These are phyloP conservation scores for Hippotragus niger DNA, from an alignment of 2,113 vertebrate species.

Conservation along the genomic window DNA sequence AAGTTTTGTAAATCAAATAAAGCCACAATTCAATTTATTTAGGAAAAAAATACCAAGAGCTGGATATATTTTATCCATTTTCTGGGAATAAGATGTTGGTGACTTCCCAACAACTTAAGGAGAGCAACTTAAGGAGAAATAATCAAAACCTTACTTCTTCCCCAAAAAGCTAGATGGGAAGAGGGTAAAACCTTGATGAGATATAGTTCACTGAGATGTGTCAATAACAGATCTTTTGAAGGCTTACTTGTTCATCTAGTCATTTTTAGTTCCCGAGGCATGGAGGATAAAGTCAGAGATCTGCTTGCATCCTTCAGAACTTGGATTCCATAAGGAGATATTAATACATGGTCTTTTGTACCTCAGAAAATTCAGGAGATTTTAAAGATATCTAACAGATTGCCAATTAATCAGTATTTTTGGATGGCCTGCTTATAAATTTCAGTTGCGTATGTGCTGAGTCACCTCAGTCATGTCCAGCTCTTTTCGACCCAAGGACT, in stretches of 20 bases:
- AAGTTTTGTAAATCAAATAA: slow-evolving; percentile 61
- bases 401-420: neutral
- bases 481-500: neutral
- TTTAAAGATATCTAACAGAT: neutral
- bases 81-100: slow-evolving; percentile 56
- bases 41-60: neutral
- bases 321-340: neutral
- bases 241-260: neutral
- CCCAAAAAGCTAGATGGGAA: neutral
- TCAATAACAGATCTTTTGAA: neutral
- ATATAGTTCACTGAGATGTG: neutral
- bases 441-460: no score
- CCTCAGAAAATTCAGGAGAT: neutral
- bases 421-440: neutral
- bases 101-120: neutral
- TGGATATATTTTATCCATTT: slow-evolving; percentile 57
- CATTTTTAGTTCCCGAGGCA: neutral
- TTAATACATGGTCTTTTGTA: neutral
- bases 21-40: slow-evolving; percentile 64
- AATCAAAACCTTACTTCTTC: slow-evolving; percentile 56
- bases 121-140: slow-evolving; percentile 36
- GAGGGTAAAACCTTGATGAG: neutral
- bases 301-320: neutral
- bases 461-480: neutral
- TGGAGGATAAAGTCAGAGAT: neutral